These are phyloP conservation scores for Eueides isabella DNA, from an alignment of 1,140 invertebrate genomes.

Conservation along the genomic window DNA sequence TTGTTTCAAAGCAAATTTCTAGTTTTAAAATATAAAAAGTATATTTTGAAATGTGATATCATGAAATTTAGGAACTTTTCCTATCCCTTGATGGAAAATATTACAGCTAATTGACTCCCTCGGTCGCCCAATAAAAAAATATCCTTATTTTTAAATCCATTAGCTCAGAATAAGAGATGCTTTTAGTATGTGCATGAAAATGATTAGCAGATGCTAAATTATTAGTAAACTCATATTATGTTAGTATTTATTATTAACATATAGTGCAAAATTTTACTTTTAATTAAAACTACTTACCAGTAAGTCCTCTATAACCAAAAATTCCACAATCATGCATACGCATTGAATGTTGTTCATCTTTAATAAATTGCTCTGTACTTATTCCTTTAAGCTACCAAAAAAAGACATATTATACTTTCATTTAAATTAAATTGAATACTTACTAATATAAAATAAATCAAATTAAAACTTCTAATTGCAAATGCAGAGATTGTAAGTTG, in stretches of 20 bases:
- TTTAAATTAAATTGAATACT: neutral
- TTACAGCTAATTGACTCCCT: too few relatives aligned
- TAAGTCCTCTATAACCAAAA: constrained; percentile 79
- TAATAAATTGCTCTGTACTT: constrained; percentile 80
- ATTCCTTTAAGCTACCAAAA: constrained; percentile 77
- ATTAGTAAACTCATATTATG: constrained; percentile 1
- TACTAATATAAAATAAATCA: too few relatives aligned
- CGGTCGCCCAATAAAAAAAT: too few relatives aligned
- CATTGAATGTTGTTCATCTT: constrained; percentile 81
- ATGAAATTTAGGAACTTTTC: too few relatives aligned
- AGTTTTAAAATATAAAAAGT: too few relatives aligned
- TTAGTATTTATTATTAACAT: neutral
- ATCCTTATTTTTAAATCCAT: too few relatives aligned
- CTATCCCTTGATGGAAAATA: too few relatives aligned
- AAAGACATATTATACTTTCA: constrained; percentile 17
- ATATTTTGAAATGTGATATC: too few relatives aligned
- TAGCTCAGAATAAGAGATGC: neutral
- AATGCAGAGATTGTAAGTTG: too few relatives aligned
- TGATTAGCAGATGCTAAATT: neutral
- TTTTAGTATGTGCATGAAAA: neutral
- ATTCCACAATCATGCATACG: constrained; percentile 81
- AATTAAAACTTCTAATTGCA: too few relatives aligned
- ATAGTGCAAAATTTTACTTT: neutral
- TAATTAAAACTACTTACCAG: constrained; percentile 61
- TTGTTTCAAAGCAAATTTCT: too few relatives aligned